phyloP scores from a whole-genome alignment of 2,888 invertebrate genomes.

The Pegoplata infirma region DNA sequence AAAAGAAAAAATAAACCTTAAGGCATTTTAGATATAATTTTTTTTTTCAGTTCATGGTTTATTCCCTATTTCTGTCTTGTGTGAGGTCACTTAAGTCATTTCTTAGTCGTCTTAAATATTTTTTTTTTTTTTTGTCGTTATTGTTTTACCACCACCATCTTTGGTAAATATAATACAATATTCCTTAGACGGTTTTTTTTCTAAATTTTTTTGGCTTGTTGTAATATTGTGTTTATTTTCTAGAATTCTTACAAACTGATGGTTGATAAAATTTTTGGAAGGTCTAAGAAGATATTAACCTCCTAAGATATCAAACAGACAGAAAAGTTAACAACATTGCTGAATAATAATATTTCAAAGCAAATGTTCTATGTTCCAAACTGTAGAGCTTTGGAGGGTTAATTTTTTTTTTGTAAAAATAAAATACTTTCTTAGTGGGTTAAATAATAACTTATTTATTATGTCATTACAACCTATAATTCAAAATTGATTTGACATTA shows the following conservation, averaged over 20 bases:
- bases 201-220: too few species aligned
- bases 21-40: background rate
- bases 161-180: background rate
- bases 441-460: background rate
- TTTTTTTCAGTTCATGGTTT: background rate
- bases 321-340: too few species aligned
- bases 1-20: background rate
- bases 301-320: too few species aligned
- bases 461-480: constrained; percentile 26
- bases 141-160: background rate
- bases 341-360: too few species aligned
- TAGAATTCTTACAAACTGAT: too few species aligned
- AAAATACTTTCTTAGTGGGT: background rate
- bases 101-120: constrained; percentile 12
- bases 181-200: background rate
- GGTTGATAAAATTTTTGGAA: too few species aligned
- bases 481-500: constrained; percentile 37
- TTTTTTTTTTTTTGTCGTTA: constrained; percentile 2
- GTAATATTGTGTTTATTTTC: background rate
- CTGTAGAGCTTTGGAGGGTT: too few species aligned
- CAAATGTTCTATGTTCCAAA: too few species aligned
- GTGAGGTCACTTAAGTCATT: constrained; percentile 39
- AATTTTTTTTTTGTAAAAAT: too few species aligned
- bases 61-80: background rate
- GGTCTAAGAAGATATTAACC: too few species aligned